Conservation (phyloP, 2,797 vertebrate genomes). For the Eurystomus glaucurus region DNA sequence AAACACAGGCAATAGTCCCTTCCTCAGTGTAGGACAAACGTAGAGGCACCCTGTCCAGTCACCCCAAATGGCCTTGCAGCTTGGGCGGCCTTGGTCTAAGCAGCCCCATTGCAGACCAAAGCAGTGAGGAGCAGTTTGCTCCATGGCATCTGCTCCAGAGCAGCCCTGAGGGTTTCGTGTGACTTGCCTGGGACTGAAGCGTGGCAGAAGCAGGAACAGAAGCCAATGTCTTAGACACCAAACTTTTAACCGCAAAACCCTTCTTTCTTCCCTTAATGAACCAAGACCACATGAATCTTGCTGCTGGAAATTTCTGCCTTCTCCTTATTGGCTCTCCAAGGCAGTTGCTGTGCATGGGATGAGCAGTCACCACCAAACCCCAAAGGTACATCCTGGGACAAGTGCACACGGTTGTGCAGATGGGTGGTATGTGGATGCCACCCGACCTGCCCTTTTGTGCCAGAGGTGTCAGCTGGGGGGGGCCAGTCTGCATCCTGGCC, state of each 20-base stretch:
- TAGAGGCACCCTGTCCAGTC: neutral
- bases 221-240: neutral
- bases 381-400: neutral
- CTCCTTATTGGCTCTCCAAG: rapidly evolving
- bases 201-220: neutral
- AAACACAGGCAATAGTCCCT: neutral
- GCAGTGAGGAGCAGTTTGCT: neutral
- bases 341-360: neutral
- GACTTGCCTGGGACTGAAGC: neutral
- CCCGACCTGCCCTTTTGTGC: neutral
- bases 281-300: rapidly evolving
- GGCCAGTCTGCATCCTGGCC: neutral
- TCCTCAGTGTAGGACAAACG: rapidly evolving
- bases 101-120: neutral
- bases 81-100: rapidly evolving
- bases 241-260: neutral
- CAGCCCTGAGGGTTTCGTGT: rapidly evolving
- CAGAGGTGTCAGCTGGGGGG: rapidly evolving
- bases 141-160: neutral
- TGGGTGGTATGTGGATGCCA: neutral
- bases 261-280: neutral
- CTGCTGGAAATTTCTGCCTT: neutral
- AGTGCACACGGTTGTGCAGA: rapidly evolving
- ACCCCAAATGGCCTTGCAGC: neutral
- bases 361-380: rapidly evolving